These are phyloP conservation scores for Cataglyphis rosenhaueri DNA, from an alignment of 2,888 invertebrate species.

Conservation along the genomic window DNA sequence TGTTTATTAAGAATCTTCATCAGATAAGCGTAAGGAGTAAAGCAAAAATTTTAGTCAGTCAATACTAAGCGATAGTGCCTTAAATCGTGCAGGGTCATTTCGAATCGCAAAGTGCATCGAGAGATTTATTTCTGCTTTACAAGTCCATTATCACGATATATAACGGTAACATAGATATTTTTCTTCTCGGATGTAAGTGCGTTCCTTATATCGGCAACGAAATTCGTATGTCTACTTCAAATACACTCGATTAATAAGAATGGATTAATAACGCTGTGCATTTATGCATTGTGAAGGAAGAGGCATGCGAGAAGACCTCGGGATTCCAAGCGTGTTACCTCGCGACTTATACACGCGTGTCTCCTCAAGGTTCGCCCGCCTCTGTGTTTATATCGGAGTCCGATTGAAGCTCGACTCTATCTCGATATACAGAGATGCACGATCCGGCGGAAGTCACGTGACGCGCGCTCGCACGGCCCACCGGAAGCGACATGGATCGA, in stretches of 20 bases:
- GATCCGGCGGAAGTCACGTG: conserved; percentile 83
- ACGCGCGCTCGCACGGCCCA: conserved; percentile 71
- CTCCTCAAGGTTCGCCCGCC: conserved; percentile 19
- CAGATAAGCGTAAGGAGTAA: conserved; percentile 4
- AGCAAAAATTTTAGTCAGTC: not conserved
- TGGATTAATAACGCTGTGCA: not conserved
- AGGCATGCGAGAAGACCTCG: conserved; percentile 40
- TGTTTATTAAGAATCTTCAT: conserved; percentile 26
- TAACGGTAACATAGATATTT: not conserved
- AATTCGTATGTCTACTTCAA: not conserved
- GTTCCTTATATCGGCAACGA: not conserved
- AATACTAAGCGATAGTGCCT: not conserved
- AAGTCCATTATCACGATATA: not conserved
- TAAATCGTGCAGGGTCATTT: not conserved
- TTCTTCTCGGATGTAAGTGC: not conserved
- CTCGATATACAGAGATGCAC: conserved; percentile 22
- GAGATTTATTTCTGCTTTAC: conserved; percentile 2
- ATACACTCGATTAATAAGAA: not conserved
- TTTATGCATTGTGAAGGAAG: not conserved
- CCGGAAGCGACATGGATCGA: conserved; percentile 77
- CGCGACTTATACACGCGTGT: conserved; percentile 21
- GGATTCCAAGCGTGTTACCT: conserved; percentile 34
- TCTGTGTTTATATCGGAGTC: not conserved
- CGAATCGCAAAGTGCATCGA: not conserved
- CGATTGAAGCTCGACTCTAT: not conserved